Base-by-base conservation (phyloP, 2,113 vertebrate species). In the Tenebrosternarchus preto region DNA sequence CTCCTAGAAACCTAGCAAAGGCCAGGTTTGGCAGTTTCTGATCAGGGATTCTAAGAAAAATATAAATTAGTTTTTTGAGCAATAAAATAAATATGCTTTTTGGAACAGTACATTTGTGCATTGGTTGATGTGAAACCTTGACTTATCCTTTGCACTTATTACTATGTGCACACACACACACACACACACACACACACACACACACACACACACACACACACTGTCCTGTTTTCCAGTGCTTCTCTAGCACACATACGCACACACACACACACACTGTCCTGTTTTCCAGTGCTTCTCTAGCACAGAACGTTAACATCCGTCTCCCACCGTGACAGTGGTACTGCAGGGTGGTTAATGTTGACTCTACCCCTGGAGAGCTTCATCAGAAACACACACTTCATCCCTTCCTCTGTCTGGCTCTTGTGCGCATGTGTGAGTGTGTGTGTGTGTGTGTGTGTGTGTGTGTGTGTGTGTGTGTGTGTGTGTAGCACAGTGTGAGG, bases 401-500 rank as follows among this genome's bases (percentile, higher is more conserved):
- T 53, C 67, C 67, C 22, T 46, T 73, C 22, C 27, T 17, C 25
- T 73, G 25, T 63, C 27, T 50, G 24, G 57, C 33, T 72, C 19
- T 19, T 73, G 80, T 55, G 16, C 63, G 56, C 27, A 64, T 63
- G 59, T 39, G 53, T 43, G 46, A 12, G 77, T 53, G 53, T 76
- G 67, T 61, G 24, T 46, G 57, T 76, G 53, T 53, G 56, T 81
- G 78, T 83, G 78, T 76, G 59, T 80, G 60, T 72, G 25, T 76
- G 79, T 78, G 76, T 76, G 69, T 82, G 66, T 25, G 33, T 56
- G 46, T 27, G 82, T 71, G 78, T 80, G 69, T 61, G 60, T 82
- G 76, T 76, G 50, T 69, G 56, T 46, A 69, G 80, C 80, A 68
- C 78, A 73, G 80, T 78, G 82, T 63, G 85, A 80, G 87, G 4